Base-by-base conservation (phyloP, 1,140 invertebrate genomes). In the Drosophila teissieri region DNA sequence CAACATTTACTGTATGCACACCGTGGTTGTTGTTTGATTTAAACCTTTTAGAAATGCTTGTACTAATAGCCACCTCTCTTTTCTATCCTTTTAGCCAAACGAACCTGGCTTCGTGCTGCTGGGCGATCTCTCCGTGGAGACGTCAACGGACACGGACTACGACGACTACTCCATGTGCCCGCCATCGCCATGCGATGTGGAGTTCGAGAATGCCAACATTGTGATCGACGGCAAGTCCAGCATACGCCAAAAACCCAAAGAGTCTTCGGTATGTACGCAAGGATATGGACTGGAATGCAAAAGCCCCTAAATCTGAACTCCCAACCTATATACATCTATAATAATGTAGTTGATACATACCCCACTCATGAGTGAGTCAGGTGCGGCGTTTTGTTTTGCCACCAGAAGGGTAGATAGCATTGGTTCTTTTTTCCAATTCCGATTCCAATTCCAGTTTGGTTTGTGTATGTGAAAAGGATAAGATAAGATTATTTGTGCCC, bases 121-220 rank as follows among this genome's bases (percentile, higher is more conserved):
- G 48, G 93, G 93, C 48, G 92, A 93, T 69, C 79, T 93, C 34
- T 93, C 95, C 44, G 93, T 94, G 64, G 94, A 95, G 54, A 94
- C 94, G n/a, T 94, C 94, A 46, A 95, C 94, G 53, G 95, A 95
- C 70, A 88, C 85, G 72, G 94, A 95, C 72, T 91, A 83, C 42
- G 94, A 94, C 61, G 95, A 90, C 58, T 93, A 93, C 48, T 93
- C 94, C 46, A 93, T 94, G 73, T 94, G 94, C 60, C 95, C 96
- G 74, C 96, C 96, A 4, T 96, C 96, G 56, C 96, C 96, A 4
- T 97, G 96, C 93, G 95, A 95, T 92, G 96, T 98, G 56, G 94
- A 95, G 63, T 98, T 98, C 93, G 94, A 95, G 92, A 97, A 97
- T 92, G 97, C 96, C 92, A 98, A 97, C 92, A 94, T 98, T 74